Evolutionary conservation across 2,113 vertebrate species (phyloP), one percentile per base, ranked within the genome.

Genomic region (Charadrius vociferus): DNA sequence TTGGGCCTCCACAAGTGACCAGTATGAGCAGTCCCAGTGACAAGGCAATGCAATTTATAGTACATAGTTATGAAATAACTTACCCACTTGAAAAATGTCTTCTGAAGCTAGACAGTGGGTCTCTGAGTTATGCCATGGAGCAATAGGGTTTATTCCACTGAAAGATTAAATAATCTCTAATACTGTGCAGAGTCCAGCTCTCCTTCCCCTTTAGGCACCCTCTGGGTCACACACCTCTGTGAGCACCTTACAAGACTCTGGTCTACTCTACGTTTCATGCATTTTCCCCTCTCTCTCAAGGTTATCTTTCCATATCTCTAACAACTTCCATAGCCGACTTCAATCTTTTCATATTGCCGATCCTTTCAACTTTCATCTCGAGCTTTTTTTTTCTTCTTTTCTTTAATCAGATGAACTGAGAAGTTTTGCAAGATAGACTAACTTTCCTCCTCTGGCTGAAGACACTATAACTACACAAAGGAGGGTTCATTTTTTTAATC

Each of bases 1-100:
- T 1, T 0, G 1, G 5, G 3, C 34, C 26, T 85, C 49, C 29
- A 19, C 36, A 36, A 82, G 56, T 3, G 16, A 80, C 41, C 45
- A 12, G 6, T 24, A n/a, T 18, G 45, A 74, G 41, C 45, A 26
- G 37, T 30, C 10, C 19, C 39, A 49, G 26, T 4, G 36, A 58
- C 39, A 68, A 72, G 14, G 43, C 23, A 72, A 72, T 71, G 6
- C 7, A 32, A 23, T 61, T 66, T 32, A 5, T 32, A 66, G 22
- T 14, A 29, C 1, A 1, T 21, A 52, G n/a, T 50, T 84, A 66
- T 19, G 23, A 78, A 90, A 84, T 37, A 92, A 71, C 34, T 32
- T 83, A 19, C 5, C 27, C 58, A 16, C 29, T 53, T 61, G 3
- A 9, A 88, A 93, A 91, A 73, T 16, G 13, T 9, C 49, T 90